These are phyloP conservation scores for Austrolebias charrua DNA, from an alignment of 2,797 vertebrate genomes.

Conservation along the genomic window DNA sequence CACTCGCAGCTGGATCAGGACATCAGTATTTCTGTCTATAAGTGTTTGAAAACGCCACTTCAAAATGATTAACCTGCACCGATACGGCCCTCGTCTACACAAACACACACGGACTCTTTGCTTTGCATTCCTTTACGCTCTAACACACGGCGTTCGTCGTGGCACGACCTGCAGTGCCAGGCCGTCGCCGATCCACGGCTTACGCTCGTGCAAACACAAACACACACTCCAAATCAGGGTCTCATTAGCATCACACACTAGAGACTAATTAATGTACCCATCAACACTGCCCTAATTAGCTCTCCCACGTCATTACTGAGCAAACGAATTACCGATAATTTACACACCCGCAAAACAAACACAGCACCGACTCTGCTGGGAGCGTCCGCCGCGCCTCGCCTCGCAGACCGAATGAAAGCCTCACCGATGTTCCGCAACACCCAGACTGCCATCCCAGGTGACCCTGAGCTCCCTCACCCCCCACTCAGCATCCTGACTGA, in stretches of 20 bases:
- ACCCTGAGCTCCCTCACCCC: conserved; percentile 14
- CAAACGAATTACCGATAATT: conserved; percentile 83
- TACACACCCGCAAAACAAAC: conserved; percentile 83
- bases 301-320: conserved; percentile 83
- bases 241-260: conserved; percentile 81
- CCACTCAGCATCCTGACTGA: background rate
- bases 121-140: conserved; percentile 25
- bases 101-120: background rate
- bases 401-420: conserved; percentile 59
- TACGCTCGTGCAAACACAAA: conserved; percentile 59
- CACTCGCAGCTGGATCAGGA: too few relatives aligned
- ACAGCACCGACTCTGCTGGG: conserved; percentile 73
- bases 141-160: conserved; percentile 29
- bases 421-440: conserved; percentile 31
- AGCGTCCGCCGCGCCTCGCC: conserved; percentile 56
- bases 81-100: conserved; percentile 23
- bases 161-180: conserved; percentile 57
- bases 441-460: conserved; percentile 41
- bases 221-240: conserved; percentile 71
- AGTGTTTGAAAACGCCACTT: too few relatives aligned
- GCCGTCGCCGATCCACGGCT: conserved; percentile 57
- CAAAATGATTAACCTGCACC: conserved; percentile 1
- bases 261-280: conserved; percentile 84
- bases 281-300: conserved; percentile 82
- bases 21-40: too few relatives aligned